phyloP scores from a whole-genome alignment of 2,797 vertebrate genomes.

The Lerista edwardsae region DNA sequence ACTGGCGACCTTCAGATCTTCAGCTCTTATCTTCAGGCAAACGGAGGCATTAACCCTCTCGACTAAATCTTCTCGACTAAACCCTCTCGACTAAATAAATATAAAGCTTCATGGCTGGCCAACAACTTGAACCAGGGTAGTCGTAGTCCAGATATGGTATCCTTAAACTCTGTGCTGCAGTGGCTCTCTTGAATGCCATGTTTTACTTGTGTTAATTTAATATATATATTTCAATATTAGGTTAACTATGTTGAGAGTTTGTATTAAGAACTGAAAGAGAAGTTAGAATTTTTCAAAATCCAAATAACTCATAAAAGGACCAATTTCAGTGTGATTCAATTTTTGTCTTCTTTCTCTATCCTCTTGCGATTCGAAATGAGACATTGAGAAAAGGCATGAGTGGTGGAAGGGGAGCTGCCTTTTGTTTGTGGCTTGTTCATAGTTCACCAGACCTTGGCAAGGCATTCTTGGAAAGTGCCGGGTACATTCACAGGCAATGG shows the following conservation, averaged over 20 bases:
- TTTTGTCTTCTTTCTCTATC: neutral
- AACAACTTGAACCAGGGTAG: no score
- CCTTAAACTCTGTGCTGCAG: no score
- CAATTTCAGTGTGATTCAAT: no score
- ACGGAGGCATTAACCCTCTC: no score
- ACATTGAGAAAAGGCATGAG: neutral
- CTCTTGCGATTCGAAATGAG: rapidly evolving
- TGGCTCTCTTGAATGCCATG: neutral
- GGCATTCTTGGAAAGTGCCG: neutral
- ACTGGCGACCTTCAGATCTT: no score
- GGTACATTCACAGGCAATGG: conserved; percentile 40
- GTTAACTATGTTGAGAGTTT: neutral
- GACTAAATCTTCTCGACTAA: no score
- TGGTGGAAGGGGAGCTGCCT: neutral
- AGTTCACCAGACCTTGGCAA: neutral
- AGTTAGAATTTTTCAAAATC: neutral
- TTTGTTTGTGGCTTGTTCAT: neutral
- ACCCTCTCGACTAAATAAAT: no score
- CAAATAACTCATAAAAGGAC: neutral
- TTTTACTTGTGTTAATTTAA: neutral
- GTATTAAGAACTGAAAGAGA: neutral
- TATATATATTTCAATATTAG: neutral
- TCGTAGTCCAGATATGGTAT: no score
- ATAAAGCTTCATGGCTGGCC: no score
- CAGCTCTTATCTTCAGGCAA: no score